Base-by-base conservation (phyloP, 2,113 vertebrate genomes). In the Merops nubicus region DNA sequence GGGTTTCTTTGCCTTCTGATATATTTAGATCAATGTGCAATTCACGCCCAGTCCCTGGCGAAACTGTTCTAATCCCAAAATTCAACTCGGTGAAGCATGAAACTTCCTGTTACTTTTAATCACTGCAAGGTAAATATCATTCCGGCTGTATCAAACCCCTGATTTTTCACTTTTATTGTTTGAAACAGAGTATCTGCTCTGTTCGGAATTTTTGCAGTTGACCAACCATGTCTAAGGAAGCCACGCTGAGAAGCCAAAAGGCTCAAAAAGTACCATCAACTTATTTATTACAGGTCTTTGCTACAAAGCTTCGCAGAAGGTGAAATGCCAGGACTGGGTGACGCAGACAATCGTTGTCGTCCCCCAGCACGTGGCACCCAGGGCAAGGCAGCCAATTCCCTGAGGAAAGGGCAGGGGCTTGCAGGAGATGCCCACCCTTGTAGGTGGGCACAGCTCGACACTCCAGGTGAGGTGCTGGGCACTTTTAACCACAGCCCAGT, bases 101-200 rank as follows among this genome's bases (percentile, higher is more conserved):
- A 96, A 93, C 83, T 95, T 96, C 93, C 84, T 57, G 56, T 73
- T 95, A 93, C 88, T 92, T 94, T 89, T 72, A 92, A 83, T 75
- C 77, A 56, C 56, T 20, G 43, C 28, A 85, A 31, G 36, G 68
- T 36, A 84, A 94, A 91, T 19, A 72, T 74, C 93, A 84, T 78
- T 77, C 47, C 82, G 40, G 4, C 59, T 16, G 56, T 47, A 90
- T 51, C 73, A 31, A 74, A 20, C 38, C 79, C 40, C 36, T 9
- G 33, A n/a, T 73, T 81, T 67, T 72, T 59, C 85, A 72, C 88
- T 94, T 86, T 45, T 3, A 50, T 38, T 45, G 64, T 56, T 64
- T 40, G 40, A 70, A 90, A 83, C 8, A 68, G 50, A 73, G 21
- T 56, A 51, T 19, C 64, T 67, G 50, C 20, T 77, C 69, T 83